Evolutionary conservation across 2,113 vertebrate species (phyloP).

Genomic region (Seriola rivoliana): DNA sequence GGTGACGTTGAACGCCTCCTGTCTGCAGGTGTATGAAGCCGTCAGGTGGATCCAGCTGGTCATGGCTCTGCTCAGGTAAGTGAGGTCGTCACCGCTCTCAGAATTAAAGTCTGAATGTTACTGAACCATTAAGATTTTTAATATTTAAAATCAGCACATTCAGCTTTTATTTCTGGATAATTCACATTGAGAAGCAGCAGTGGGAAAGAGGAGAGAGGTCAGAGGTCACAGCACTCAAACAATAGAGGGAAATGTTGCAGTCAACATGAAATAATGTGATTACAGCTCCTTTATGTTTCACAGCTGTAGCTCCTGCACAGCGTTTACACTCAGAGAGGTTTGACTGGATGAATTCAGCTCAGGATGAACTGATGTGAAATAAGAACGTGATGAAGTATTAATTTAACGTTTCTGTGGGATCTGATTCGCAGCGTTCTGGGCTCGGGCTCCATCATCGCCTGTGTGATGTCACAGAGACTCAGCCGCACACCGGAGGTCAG

Average conservation of each 20-base stretch:
- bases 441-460: slow-evolving; percentile 79
- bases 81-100: not conserved
- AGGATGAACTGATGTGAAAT: not conserved
- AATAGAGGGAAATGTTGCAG: not conserved
- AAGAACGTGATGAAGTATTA: not conserved
- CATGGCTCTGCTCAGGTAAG: slow-evolving; percentile 82
- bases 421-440: slow-evolving; percentile 69
- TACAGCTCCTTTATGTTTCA: not conserved
- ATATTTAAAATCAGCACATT: not conserved
- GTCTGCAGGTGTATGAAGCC: slow-evolving; percentile 68
- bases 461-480: slow-evolving; percentile 66
- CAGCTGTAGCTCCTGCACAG: not conserved
- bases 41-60: slow-evolving; percentile 79
- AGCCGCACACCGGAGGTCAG: slow-evolving; percentile 75
- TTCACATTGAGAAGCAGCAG: not conserved
- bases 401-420: not conserved
- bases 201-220: slow-evolving; percentile 12
- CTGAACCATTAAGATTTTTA: too few species aligned
- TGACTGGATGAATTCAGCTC: too few species aligned
- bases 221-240: slow-evolving; percentile 22
- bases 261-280: slow-evolving; percentile 5
- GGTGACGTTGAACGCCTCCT: too few species aligned
- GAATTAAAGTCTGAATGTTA: too few species aligned
- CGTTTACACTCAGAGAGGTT: too few species aligned
- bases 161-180: not conserved